Evolutionary conservation across 2,888 invertebrate genomes (phyloP).

Genomic region (Ctena decussata): DNA sequence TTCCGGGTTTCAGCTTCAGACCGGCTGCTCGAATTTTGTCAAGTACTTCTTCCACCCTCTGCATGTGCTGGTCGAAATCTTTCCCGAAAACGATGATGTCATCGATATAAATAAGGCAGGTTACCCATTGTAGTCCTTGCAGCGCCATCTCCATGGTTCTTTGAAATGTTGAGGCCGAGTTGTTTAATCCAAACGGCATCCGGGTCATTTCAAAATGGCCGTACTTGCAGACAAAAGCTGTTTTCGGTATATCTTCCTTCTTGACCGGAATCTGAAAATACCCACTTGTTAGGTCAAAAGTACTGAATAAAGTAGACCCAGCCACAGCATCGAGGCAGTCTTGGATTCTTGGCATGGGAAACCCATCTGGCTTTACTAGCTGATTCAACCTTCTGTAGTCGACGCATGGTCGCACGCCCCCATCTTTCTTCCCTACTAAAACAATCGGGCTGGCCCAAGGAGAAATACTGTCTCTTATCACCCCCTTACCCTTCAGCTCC

Average conservation of each 20-base stretch:
- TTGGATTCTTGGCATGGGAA: neutral
- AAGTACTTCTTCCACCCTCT: conserved; percentile 27
- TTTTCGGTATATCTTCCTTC: conserved; percentile 7
- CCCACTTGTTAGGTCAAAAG: neutral
- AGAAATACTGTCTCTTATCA: neutral
- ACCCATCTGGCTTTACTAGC: conserved; percentile 1
- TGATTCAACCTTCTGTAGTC: conserved; percentile 1
- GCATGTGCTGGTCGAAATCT: conserved; percentile 42
- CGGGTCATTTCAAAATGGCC: neutral
- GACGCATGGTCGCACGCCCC: conserved; percentile 9
- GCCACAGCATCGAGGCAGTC: conserved; percentile 5
- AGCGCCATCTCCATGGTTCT: conserved; percentile 43
- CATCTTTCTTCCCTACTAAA: conserved; percentile 3
- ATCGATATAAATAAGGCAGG: conserved; percentile 50
- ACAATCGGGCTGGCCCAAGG: conserved; percentile 10
- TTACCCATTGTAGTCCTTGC: conserved; percentile 42
- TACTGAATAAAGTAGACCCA: neutral
- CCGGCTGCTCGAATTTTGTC: conserved; percentile 24
- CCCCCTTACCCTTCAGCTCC: neutral
- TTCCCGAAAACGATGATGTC: conserved; percentile 36
- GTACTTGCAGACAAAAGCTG: neutral
- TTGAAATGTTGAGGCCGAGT: conserved; percentile 52
- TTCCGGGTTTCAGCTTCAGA: conserved; percentile 48
- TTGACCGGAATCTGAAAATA: conserved; percentile 11
- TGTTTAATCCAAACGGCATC: neutral